phyloP scores from a whole-genome alignment of 2,888 invertebrate genomes.

The Phalangium opilio region DNA sequence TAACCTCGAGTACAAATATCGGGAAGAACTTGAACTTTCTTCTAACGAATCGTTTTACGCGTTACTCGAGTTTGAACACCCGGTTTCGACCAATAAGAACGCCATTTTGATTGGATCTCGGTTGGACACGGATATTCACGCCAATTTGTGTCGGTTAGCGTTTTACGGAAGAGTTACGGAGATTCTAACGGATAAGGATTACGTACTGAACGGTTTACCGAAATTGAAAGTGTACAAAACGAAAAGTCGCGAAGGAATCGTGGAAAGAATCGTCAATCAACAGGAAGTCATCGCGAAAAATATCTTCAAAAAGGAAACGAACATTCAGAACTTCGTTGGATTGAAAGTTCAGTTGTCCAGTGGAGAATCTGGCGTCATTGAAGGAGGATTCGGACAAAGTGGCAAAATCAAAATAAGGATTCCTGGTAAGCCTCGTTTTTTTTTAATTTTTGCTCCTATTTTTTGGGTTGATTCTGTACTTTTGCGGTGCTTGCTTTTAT shows the following conservation, averaged over 20 bases:
- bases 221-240: constrained; percentile 39
- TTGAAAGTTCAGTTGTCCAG: constrained; percentile 42
- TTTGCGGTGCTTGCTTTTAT: too few species aligned
- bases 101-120: constrained; percentile 47
- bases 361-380: constrained; percentile 45
- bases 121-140: constrained; percentile 46
- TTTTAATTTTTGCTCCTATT: not conserved
- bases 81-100: constrained; percentile 37
- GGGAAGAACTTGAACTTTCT: constrained; percentile 31
- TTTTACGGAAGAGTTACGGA: constrained; percentile 45
- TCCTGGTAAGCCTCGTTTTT: constrained; percentile 25
- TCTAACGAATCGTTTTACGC: constrained; percentile 29
- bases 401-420: constrained; percentile 48
- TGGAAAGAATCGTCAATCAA: constrained; percentile 40
- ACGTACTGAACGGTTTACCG: constrained; percentile 31
- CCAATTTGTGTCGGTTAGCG: constrained; percentile 47
- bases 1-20: constrained; percentile 37
- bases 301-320: constrained; percentile 52
- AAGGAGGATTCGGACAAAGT: constrained; percentile 52
- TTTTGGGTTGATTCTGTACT: too few species aligned
- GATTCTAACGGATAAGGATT: constrained; percentile 33
- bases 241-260: constrained; percentile 38
- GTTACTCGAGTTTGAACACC: constrained; percentile 45
- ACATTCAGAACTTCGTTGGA: constrained; percentile 44
- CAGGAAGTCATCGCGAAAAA: constrained; percentile 46